Conservation (phyloP, 2,113 vertebrate genomes). For the Thamnaconus septentrionalis region DNA sequence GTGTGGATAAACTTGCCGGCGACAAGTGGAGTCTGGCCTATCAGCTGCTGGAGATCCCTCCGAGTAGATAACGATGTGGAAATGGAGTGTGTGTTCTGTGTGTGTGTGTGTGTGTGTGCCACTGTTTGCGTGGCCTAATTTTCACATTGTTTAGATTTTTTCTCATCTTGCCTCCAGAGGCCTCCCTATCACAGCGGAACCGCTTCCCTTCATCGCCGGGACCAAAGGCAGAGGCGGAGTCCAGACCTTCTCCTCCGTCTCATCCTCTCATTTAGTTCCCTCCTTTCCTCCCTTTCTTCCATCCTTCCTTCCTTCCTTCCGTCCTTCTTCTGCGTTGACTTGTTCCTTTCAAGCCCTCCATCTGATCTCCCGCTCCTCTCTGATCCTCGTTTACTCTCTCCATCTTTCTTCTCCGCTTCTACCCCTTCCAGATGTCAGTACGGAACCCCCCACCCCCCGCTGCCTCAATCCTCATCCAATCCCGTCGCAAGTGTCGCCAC, state of each 20-base stretch:
- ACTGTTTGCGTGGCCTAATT: slow-evolving; percentile 68
- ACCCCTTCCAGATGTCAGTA: slow-evolving; percentile 36
- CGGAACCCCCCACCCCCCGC: slow-evolving; percentile 26
- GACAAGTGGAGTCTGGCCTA: slow-evolving; percentile 36
- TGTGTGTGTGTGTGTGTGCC: slow-evolving; percentile 14
- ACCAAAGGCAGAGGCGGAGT: slow-evolving; percentile 49
- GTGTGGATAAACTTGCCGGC: slow-evolving; percentile 5
- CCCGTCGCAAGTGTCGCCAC: slow-evolving; percentile 37
- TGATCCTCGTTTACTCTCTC: slow-evolving; percentile 64
- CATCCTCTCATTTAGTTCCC: slow-evolving; percentile 41
- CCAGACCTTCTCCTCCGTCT: slow-evolving; percentile 36
- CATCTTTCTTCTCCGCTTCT: slow-evolving; percentile 29
- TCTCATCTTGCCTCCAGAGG: slow-evolving; percentile 62
- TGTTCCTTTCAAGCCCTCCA: no score
- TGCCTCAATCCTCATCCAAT: slow-evolving; percentile 40
- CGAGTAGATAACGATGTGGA: slow-evolving; percentile 24
- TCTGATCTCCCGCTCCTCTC: slow-evolving; percentile 19
- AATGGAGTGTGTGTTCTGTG: neutral
- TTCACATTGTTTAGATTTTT: slow-evolving; percentile 67
- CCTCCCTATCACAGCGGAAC: slow-evolving; percentile 66
- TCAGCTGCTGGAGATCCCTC: slow-evolving; percentile 30
- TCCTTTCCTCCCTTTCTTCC: slow-evolving; percentile 5
- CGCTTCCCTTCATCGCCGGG: slow-evolving; percentile 42
- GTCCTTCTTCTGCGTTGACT: neutral
- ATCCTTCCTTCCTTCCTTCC: neutral